A percentile compares a stretch with the other conserved stretches of the same genome.
Evolutionary conservation across 2,888 invertebrate species (phyloP).

Genomic region (Gymnoscelis rufifasciata): DNA sequence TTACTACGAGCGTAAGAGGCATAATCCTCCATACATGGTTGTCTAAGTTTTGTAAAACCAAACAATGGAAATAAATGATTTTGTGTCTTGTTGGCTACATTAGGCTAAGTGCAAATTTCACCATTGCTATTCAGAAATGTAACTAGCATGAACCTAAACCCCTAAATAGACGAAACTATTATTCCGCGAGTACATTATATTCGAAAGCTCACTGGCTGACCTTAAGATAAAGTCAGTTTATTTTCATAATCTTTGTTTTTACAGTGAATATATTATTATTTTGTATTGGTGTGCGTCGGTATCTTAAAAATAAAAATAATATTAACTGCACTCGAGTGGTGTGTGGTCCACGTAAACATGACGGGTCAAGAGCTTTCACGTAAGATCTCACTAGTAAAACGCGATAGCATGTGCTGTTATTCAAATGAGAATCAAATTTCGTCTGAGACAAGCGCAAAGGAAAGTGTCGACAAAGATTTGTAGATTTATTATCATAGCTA

Average conservation of each 20-base stretch:
- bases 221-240: too few species aligned
- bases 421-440: slow-evolving; percentile 64
- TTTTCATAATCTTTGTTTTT: too few species aligned
- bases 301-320: slow-evolving; percentile 25
- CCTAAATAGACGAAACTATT: too few species aligned
- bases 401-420: slow-evolving; percentile 55
- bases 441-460: slow-evolving; percentile 45
- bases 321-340: slow-evolving; percentile 37
- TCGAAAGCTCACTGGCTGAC: too few species aligned
- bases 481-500: slow-evolving; percentile 63
- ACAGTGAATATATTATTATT: too few species aligned
- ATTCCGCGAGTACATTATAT: too few species aligned
- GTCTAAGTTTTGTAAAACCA: too few species aligned
- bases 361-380: slow-evolving; percentile 39
- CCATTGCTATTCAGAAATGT: background rate
- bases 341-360: slow-evolving; percentile 57
- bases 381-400: slow-evolving; percentile 52
- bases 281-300: slow-evolving; percentile 14
- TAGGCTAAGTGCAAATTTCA: background rate
- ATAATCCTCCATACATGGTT: background rate
- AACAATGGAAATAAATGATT: too few species aligned
- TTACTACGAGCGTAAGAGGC: background rate
- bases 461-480: slow-evolving; percentile 52
- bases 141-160: background rate
- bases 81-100: too few species aligned